Conservation (phyloP, 1,140 invertebrate genomes). For the Euura saliciscinereae region DNA sequence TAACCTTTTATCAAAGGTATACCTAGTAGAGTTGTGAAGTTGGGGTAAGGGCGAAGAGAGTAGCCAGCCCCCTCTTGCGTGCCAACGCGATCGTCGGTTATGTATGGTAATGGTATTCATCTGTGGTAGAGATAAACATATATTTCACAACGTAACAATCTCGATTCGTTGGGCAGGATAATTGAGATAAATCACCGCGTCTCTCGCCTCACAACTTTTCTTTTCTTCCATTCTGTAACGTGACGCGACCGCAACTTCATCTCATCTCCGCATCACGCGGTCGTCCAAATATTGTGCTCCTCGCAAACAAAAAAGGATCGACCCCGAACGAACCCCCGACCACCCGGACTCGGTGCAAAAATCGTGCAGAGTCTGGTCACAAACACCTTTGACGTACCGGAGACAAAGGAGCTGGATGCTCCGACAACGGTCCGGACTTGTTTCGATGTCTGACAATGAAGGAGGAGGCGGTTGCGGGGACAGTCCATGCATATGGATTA, state of each 20-base stretch:
- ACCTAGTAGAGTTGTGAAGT: background rate
- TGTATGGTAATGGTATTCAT: conserved; percentile 5
- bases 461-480: background rate
- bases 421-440: background rate
- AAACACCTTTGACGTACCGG: background rate
- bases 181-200: background rate
- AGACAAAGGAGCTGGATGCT: background rate
- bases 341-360: too few species aligned
- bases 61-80: background rate
- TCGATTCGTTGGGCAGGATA: background rate
- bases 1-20: background rate
- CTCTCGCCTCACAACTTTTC: background rate
- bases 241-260: background rate
- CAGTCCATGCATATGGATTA: background rate
- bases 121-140: background rate
- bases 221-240: background rate
- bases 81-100: background rate
- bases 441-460: background rate
- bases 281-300: background rate
- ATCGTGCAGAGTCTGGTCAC: background rate
- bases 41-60: background rate
- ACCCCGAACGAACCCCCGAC: too few species aligned
- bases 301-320: background rate
- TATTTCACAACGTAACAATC: background rate
- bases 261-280: background rate